Evolutionary conservation across 1,140 invertebrate species (phyloP).

Genomic region (Drosophila setifemur): DNA sequence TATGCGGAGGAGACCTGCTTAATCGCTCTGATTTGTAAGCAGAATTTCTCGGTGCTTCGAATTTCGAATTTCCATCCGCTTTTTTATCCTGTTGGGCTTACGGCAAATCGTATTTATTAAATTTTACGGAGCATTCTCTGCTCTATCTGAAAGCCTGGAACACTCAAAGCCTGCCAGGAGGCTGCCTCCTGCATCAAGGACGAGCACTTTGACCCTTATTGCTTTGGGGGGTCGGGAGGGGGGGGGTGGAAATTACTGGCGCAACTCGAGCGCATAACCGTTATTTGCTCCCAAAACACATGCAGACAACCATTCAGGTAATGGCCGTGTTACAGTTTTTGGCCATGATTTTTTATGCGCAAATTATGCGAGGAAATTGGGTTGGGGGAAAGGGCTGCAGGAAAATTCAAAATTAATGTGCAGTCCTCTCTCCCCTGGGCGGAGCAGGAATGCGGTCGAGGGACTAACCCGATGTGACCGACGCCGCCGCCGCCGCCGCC

Average conservation of each 20-base stretch:
- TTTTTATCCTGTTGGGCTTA: background rate
- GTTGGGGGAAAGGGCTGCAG: conserved; percentile 47
- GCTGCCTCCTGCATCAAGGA: background rate
- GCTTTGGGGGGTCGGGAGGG: background rate
- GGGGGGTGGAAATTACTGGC: background rate
- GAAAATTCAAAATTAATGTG: conserved; percentile 71
- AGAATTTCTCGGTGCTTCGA: background rate
- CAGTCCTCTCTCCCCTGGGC: background rate
- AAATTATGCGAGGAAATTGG: conserved; percentile 69
- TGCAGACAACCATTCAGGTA: conserved; percentile 50
- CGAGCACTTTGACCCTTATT: conserved; percentile 8
- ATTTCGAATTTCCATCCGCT: background rate
- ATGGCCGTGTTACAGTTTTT: conserved; percentile 59
- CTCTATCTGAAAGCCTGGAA: background rate
- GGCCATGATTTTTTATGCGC: conserved; percentile 67
- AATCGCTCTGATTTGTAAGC: conserved; percentile 35
- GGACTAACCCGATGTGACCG: conserved; percentile 4
- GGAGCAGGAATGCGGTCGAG: background rate
- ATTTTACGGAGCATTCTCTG: background rate
- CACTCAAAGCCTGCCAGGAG: no score
- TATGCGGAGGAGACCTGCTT: background rate
- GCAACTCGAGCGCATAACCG: conserved; percentile 1
- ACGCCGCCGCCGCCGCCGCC: conserved; percentile 2
- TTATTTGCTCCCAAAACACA: conserved; percentile 24
- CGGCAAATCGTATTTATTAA: conserved; percentile 25